Evolutionary conservation across 2,797 vertebrate species (phyloP).

Genomic region (Ptychobarbus kaznakovi): DNA sequence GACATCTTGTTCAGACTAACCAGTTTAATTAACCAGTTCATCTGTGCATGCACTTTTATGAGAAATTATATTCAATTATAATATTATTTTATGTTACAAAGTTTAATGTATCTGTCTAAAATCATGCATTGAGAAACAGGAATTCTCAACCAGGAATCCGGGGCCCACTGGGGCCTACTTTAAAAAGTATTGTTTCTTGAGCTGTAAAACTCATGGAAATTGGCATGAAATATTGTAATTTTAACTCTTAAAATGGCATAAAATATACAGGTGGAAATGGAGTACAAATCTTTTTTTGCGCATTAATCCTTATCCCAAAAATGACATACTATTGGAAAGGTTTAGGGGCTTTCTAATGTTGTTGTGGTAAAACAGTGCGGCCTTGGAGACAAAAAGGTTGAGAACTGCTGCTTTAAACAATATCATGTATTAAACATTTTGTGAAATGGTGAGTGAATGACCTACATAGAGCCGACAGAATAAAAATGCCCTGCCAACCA

Average conservation of each 20-base stretch:
- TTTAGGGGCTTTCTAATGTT: background rate
- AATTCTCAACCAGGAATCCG: background rate
- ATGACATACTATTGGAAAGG: background rate
- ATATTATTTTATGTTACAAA: background rate
- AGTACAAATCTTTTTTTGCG: background rate
- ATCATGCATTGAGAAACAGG: background rate
- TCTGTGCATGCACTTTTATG: background rate
- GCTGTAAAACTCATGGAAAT: background rate
- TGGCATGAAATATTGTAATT: background rate
- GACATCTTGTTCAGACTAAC: background rate
- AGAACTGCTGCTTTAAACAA: background rate
- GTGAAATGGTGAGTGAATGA: conserved; percentile 54
- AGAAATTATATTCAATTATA: background rate
- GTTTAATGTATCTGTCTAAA: background rate
- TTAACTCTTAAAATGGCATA: background rate
- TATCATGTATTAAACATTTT: background rate
- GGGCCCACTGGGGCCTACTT: background rate
- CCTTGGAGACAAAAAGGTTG: background rate
- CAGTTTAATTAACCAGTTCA: background rate
- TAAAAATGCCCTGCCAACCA: conserved; percentile 59
- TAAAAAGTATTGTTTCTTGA: background rate
- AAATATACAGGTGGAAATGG: background rate
- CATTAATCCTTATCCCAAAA: background rate
- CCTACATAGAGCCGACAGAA: conserved; percentile 64
- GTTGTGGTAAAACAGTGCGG: background rate